Evolutionary conservation across 2,888 invertebrate genomes (phyloP), one percentile per base, ranked within the genome.

Genomic region (Capitulum mitella): DNA sequence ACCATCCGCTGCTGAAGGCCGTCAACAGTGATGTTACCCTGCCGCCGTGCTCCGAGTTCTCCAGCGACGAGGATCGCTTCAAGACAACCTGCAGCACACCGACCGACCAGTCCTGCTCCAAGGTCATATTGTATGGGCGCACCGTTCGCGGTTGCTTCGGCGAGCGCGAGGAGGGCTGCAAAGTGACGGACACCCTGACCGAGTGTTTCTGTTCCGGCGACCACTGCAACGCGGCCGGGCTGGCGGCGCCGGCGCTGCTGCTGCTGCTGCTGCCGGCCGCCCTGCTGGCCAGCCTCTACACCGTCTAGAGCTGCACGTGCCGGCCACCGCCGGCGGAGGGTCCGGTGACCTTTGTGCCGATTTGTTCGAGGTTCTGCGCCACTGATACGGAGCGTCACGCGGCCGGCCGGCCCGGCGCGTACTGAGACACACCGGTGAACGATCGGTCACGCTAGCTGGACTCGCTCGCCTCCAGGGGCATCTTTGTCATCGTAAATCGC

Each of bases 181-280:
- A 8, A 10, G 10, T 5, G 8, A 10, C n/a, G 5, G 58, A 58
- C n/a, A 8, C 5, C 10, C 29, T 58, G 29, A 29, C 14, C 2
- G 22, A 14, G 22, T 34, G 64, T 22, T 29, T 40, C 70, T 70
- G 70, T 26, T 40, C 16, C 10, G 26, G 37, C 10, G 70, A 40
- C 70, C 40, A 64, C 34, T 64, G 64, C 64, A 64, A 64, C 70
- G 16, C 37, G 6, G 70, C 70, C 40, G 70, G 70, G 8, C 37
- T 64, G 64, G 19, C 64, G 32, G 16, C 64, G 64, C 37, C 70
- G 37, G 6, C 70, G 26, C 22, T 70, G 70, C 70, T 70, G 70
- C 58, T 58, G 58, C 37, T 70, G 70, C 70, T 70, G 70, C 26
- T 70, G 70, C 70, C 70, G 70, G 70, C 70, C 70, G 70, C 40